phyloP scores from a whole-genome alignment of 2,888 invertebrate genomes.

The Cacoxenus indagator region DNA sequence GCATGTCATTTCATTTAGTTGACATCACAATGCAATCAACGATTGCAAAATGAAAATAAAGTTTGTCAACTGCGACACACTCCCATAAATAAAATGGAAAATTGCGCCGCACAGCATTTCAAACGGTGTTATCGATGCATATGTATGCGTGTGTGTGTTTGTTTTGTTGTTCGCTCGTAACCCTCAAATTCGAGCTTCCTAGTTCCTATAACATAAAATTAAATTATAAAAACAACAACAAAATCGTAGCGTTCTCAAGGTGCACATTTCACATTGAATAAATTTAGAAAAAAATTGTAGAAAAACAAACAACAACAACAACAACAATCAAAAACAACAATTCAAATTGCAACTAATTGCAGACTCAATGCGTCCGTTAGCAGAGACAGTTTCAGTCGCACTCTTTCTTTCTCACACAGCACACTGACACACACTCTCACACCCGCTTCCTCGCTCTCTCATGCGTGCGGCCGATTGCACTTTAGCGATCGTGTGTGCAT shows the following conservation, averaged over 20 bases:
- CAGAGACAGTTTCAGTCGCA: neutral
- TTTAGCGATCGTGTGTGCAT: constrained; percentile 2
- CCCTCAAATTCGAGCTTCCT: constrained; percentile 41
- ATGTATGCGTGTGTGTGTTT: neutral
- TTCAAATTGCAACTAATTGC: constrained; percentile 3
- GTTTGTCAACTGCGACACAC: neutral
- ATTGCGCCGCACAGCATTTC: constrained; percentile 6
- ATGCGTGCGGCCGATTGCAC: neutral
- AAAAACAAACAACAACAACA: constrained; percentile 16
- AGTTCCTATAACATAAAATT: constrained; percentile 39
- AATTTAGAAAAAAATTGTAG: constrained; percentile 28
- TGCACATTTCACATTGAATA: constrained; percentile 14
- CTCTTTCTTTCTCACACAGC: neutral
- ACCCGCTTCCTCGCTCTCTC: too few species aligned
- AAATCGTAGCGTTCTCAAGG: constrained; percentile 6
- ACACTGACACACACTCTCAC: neutral
- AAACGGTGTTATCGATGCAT: neutral
- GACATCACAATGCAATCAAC: neutral
- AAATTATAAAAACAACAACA: constrained; percentile 5
- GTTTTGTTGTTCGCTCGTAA: constrained; percentile 1
- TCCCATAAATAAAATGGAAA: neutral
- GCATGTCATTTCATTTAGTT: neutral
- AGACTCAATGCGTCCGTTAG: neutral
- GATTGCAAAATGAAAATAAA: neutral
- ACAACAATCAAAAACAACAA: constrained; percentile 10